Evolutionary conservation across 2,797 vertebrate species (phyloP), one percentile per base, ranked within the genome.

Genomic region (Philypnodon macrostomus): DNA sequence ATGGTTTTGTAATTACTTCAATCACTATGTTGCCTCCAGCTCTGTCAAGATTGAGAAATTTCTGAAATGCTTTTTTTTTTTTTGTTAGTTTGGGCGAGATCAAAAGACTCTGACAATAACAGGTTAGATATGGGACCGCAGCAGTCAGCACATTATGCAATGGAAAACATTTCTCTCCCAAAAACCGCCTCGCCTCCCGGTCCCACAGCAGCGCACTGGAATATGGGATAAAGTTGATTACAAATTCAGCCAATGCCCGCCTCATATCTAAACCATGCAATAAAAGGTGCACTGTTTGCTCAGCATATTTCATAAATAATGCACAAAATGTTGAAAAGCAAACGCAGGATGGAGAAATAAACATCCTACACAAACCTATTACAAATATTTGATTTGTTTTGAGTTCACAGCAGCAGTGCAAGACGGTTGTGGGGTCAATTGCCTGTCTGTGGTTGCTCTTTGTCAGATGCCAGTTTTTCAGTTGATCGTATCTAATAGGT

Each of bases 1-100:
- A 38, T 45, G 49, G 40, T 32, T 30, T 37, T 32, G 23, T 47
- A 37, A 50, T 19, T 16, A 57, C 52, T 47, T 47, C 26, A 23
- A 58, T 47, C 33, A 47, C 40, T 33, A 16, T 39, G 35, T 47
- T 29, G 30, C 45, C 45, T 47, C 30, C 17, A 38, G 7, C 51
- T 47, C 18, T n/a, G 26, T 27, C 1, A 7, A 48, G 29, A 26
- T 53, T n/a, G n/a, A n/a, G 33, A 34, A 18, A 32, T 32, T 19
- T 31, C 11, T 36, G 29, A 31, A 18, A 46, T 15, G 5, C 5
- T 14, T 7, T 9, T n/a, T n/a, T n/a, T n/a, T n/a, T n/a, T n/a
- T n/a, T n/a, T n/a, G n/a, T n/a, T n/a, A 12, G 38, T 24, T 24
- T 26, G 17, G 8, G 40, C 23, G 1, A 31, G 35, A 47, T 35